These are phyloP conservation scores for Amphiprion ocellaris DNA, from an alignment of 2,113 vertebrate genomes.

Conservation along the genomic window DNA sequence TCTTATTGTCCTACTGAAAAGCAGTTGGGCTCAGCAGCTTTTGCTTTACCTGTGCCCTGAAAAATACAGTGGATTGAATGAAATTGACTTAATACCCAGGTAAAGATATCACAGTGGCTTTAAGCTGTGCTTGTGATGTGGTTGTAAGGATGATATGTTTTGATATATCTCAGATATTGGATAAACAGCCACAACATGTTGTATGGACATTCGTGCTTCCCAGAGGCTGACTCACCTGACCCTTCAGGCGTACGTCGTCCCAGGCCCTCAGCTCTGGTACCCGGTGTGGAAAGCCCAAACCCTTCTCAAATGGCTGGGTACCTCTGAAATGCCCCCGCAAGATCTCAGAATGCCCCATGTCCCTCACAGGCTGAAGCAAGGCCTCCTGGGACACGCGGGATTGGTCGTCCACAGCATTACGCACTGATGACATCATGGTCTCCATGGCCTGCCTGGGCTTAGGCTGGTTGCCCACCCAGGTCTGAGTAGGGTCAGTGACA, in stretches of 20 bases:
- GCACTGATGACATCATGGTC: slow-evolving; percentile 80
- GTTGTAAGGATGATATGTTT: not conserved
- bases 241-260: slow-evolving; percentile 81
- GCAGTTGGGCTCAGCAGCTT: too few species aligned
- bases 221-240: slow-evolving; percentile 78
- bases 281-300: slow-evolving; percentile 85
- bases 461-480: slow-evolving; percentile 80
- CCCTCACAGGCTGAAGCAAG: slow-evolving; percentile 84
- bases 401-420: slow-evolving; percentile 76
- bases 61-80: too few species aligned
- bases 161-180: not conserved
- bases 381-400: slow-evolving; percentile 81
- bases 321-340: slow-evolving; percentile 84
- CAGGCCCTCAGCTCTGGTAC: slow-evolving; percentile 81
- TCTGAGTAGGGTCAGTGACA: slow-evolving; percentile 77
- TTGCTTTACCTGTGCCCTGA: too few species aligned
- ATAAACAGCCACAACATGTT: not conserved
- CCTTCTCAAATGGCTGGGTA: slow-evolving; percentile 87
- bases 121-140: not conserved
- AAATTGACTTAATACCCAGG: too few species aligned
- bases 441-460: slow-evolving; percentile 81
- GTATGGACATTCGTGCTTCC: not conserved
- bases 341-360: slow-evolving; percentile 86
- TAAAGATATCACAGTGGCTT: not conserved
- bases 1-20: too few species aligned